Evolutionary conservation across 2,113 vertebrate genomes (phyloP).

Genomic region (Epinephelus lanceolatus): DNA sequence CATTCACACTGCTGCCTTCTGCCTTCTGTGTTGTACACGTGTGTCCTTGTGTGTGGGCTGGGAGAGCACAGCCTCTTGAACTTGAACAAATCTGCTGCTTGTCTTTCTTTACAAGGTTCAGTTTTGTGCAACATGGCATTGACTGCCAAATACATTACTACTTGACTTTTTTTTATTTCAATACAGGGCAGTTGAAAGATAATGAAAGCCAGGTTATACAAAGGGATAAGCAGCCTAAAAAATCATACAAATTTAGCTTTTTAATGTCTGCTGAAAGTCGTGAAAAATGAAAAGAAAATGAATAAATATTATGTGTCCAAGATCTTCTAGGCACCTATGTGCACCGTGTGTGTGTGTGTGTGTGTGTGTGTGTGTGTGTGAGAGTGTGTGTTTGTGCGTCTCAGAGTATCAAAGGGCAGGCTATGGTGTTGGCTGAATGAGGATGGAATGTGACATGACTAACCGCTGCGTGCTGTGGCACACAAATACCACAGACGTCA

Average conservation of each 20-base stretch:
- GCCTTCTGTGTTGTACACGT: not conserved
- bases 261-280: not conserved
- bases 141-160: not conserved
- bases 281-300: not conserved
- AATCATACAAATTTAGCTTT: not conserved
- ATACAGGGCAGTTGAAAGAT: not conserved
- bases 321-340: not conserved
- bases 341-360: not conserved
- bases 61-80: not conserved
- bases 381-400: conserved; percentile 15
- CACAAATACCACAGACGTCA: conserved; percentile 61
- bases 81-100: not conserved
- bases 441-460: conserved; percentile 68
- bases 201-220: not conserved
- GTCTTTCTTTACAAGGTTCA: not conserved
- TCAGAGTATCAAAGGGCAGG: conserved; percentile 47
- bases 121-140: not conserved
- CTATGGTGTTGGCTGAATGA: conserved; percentile 43
- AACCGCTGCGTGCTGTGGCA: conserved; percentile 52
- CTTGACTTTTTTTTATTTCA: no score
- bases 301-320: not conserved
- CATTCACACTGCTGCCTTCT: not conserved
- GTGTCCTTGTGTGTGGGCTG: not conserved
- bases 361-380: not conserved
- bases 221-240: no score